A percentile compares a stretch with the other conserved stretches of the same genome.
phyloP scores from a whole-genome alignment of 1,140 invertebrate genomes.

The Drosophila sucinea region DNA sequence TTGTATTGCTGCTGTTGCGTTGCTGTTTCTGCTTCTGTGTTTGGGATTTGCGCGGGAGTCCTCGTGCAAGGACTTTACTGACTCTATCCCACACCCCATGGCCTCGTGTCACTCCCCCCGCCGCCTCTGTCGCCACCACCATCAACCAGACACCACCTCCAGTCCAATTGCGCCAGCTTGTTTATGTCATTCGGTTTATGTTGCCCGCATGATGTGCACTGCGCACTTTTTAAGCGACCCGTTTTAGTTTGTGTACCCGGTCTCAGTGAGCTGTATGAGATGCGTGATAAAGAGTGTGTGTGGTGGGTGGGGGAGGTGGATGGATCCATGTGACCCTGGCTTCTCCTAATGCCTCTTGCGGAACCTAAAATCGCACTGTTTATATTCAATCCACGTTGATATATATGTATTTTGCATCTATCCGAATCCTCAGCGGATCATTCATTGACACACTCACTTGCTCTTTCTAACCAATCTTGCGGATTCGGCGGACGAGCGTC shows the following conservation, averaged over 20 bases:
- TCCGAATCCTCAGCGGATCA: background rate
- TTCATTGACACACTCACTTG: constrained; percentile 7
- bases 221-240: constrained; percentile 48
- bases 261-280: constrained; percentile 3
- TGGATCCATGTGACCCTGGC: background rate
- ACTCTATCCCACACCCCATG: background rate
- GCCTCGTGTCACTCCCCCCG: background rate
- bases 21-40: constrained; percentile 36
- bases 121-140: background rate
- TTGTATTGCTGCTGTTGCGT: constrained; percentile 35
- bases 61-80: constrained; percentile 64
- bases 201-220: constrained; percentile 55
- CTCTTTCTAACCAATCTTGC: background rate
- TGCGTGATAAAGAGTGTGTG: background rate
- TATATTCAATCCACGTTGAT: background rate
- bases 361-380: constrained; percentile 1
- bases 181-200: constrained; percentile 72
- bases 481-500: constrained; percentile 6
- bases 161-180: constrained; percentile 36
- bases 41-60: constrained; percentile 58
- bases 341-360: background rate
- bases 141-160: constrained; percentile 22
- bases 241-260: constrained; percentile 32
- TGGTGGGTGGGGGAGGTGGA: background rate
- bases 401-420: background rate